phyloP scores from a whole-genome alignment of 2,888 invertebrate genomes.

The Lamellibrachia satsuma region DNA sequence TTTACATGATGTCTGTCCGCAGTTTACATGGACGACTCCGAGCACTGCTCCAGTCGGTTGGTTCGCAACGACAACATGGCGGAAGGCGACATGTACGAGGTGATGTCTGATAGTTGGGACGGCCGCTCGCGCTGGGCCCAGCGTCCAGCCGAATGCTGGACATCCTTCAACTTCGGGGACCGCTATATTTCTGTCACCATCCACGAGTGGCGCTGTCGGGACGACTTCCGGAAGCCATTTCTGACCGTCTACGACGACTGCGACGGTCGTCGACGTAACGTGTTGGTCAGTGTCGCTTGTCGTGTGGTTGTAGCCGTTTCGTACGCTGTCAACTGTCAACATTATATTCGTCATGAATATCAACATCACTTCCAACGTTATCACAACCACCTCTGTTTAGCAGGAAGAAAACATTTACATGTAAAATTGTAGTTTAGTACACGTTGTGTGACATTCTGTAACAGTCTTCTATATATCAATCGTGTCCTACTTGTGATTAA shows the following conservation, averaged over 20 bases:
- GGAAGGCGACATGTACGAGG: constrained; percentile 38
- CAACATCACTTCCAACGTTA: too few species aligned
- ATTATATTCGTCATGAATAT: too few species aligned
- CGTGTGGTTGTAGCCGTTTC: background rate
- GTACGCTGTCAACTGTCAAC: too few species aligned
- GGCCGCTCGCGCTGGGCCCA: constrained; percentile 31
- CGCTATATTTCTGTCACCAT: constrained; percentile 36
- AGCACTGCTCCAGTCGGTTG: constrained; percentile 26
- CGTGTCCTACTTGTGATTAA: too few species aligned
- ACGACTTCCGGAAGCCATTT: constrained; percentile 34
- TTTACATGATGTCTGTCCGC: background rate
- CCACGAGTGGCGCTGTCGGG: constrained; percentile 39
- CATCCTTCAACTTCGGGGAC: constrained; percentile 41
- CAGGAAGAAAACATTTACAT: too few species aligned
- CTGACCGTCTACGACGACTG: constrained; percentile 42
- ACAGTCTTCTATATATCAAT: too few species aligned
- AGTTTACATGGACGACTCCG: constrained; percentile 37
- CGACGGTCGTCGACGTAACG: constrained; percentile 32
- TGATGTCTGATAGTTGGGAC: constrained; percentile 39
- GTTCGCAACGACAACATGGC: constrained; percentile 40
- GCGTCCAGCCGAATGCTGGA: constrained; percentile 40
- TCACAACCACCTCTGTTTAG: too few species aligned
- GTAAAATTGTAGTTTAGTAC: too few species aligned
- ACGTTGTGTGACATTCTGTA: too few species aligned
- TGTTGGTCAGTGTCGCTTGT: constrained; percentile 35